These are phyloP conservation scores for Regulus satrapa DNA, from an alignment of 2,113 vertebrate species.

Conservation along the genomic window DNA sequence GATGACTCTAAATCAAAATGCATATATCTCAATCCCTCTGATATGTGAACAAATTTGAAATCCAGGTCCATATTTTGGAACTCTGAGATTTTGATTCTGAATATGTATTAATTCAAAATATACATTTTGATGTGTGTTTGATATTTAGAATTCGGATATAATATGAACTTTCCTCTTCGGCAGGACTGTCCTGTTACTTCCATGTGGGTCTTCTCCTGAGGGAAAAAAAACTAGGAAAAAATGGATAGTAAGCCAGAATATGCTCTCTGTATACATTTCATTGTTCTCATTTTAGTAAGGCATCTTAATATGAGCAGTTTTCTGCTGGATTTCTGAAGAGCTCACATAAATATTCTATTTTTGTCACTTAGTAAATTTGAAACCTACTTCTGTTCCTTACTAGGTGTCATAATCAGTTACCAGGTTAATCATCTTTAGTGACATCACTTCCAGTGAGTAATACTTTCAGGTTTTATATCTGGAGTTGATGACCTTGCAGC, in stretches of 20 bases:
- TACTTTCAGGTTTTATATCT: constrained; percentile 63
- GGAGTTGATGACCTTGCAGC: constrained; percentile 1
- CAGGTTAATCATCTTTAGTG: constrained; percentile 55
- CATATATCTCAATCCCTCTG: neutral
- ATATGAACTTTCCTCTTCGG: neutral
- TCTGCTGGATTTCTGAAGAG: neutral
- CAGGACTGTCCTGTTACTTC: neutral
- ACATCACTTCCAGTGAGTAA: constrained; percentile 67
- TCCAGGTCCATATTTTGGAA: neutral
- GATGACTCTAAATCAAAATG: neutral
- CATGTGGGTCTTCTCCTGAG: neutral
- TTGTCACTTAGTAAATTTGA: neutral
- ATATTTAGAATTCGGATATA: neutral
- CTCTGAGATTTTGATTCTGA: neutral
- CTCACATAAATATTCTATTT: neutral
- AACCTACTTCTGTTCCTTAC: neutral
- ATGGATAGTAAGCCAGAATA: neutral
- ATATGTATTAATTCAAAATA: neutral
- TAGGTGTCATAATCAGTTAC: constrained; percentile 65
- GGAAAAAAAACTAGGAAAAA: neutral
- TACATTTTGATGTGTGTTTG: neutral
- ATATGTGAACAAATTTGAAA: neutral
- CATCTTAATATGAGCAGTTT: neutral
- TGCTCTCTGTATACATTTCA: neutral
- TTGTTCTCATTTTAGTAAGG: neutral